Conservation (phyloP, 2,797 vertebrate genomes). For the Acanthornis magna region DNA sequence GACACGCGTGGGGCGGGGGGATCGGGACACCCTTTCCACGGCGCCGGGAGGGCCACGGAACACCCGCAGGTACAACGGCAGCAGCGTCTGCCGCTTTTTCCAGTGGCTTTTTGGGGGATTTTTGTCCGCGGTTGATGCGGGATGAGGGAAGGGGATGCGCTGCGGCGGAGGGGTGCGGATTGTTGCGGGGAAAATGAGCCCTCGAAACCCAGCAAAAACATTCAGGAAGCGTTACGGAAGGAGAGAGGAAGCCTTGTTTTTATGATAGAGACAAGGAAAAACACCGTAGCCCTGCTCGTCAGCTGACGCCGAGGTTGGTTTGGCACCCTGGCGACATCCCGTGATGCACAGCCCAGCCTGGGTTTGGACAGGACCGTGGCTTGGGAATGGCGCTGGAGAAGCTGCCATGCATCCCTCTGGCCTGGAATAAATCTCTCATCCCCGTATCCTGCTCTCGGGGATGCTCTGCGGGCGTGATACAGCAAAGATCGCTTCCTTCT, state of each 20-base stretch:
- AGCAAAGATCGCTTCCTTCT: background rate
- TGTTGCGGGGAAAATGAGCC: background rate
- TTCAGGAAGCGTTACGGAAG: background rate
- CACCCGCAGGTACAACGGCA: too few relatives aligned
- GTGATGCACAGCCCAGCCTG: background rate
- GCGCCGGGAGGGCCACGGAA: too few relatives aligned
- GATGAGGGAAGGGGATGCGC: background rate
- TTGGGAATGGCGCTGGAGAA: background rate
- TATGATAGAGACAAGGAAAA: rapidly evolving
- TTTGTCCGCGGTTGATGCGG: background rate
- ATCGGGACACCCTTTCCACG: background rate
- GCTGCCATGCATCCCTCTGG: background rate
- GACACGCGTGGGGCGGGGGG: background rate
- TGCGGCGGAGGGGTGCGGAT: background rate
- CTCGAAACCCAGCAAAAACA: rapidly evolving
- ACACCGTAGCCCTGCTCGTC: background rate
- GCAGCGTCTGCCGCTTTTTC: background rate
- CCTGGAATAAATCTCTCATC: rapidly evolving
- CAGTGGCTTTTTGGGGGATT: background rate
- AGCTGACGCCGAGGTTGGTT: background rate
- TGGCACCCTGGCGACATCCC: background rate
- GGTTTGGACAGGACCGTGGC: background rate
- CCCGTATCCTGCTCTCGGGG: rapidly evolving
- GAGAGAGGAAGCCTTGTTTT: background rate
- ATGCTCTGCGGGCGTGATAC: rapidly evolving